Conservation (phyloP, 2,113 vertebrate species). For the Leucopsar rothschildi region DNA sequence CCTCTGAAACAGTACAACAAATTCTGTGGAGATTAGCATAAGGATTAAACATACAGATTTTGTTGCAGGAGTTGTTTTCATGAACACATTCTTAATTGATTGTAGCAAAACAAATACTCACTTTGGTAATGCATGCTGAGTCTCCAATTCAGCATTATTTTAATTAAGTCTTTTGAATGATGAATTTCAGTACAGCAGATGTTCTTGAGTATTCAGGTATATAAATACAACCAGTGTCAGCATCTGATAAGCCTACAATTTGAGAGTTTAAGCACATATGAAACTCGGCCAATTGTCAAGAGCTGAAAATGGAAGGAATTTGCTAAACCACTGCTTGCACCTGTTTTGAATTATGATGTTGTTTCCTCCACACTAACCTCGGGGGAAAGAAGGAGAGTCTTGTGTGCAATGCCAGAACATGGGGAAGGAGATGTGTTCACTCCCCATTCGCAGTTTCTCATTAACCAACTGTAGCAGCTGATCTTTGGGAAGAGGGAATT, state of each 20-base stretch:
- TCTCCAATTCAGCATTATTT: constrained; percentile 52
- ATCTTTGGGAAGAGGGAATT: background rate
- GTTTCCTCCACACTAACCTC: background rate
- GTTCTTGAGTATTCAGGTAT: constrained; percentile 64
- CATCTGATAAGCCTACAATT: constrained; percentile 38
- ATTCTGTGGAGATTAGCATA: constrained; percentile 49
- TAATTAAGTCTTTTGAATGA: constrained; percentile 64
- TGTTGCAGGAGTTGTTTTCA: constrained; percentile 62
- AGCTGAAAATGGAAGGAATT: constrained; percentile 28
- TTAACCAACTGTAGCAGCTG: background rate
- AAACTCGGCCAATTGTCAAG: constrained; percentile 21
- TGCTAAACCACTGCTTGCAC: constrained; percentile 12
- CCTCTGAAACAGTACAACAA: constrained; percentile 38
- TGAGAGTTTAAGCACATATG: constrained; percentile 17
- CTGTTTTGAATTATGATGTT: constrained; percentile 39
- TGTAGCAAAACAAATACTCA: constrained; percentile 54
- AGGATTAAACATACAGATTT: constrained; percentile 65
- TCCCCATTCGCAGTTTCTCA: background rate
- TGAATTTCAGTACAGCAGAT: constrained; percentile 59
- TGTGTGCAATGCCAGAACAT: background rate
- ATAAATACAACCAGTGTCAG: constrained; percentile 37
- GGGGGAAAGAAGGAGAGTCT: background rate
- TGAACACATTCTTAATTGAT: constrained; percentile 69
- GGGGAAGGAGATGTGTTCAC: background rate
- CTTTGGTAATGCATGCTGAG: constrained; percentile 50